Conservation (phyloP, 2,113 vertebrate genomes). For the Tachycineta bicolor region DNA sequence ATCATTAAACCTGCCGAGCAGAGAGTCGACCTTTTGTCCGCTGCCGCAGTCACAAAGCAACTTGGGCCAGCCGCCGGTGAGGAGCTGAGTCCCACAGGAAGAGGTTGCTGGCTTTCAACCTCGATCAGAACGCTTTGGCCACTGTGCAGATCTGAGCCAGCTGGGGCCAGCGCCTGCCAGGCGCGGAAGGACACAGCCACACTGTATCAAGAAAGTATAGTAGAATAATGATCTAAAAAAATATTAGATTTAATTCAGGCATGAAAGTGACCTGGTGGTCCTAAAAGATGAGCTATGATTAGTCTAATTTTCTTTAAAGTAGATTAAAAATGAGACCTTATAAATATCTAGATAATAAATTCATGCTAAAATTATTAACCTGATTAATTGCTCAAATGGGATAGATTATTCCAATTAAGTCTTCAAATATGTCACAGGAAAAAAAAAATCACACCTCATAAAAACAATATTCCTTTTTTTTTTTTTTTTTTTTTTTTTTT, state of each 20-base stretch:
- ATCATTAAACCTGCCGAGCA: no score
- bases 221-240: not conserved
- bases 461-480: not conserved
- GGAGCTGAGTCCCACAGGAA: no score
- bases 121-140: no score
- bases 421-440: not conserved
- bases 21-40: no score
- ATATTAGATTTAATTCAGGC: not conserved
- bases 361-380: slow-evolving; percentile 28
- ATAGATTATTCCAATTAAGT: not conserved
- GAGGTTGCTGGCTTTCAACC: no score
- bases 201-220: not conserved
- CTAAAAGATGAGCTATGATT: slow-evolving; percentile 1
- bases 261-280: slow-evolving; percentile 12
- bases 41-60: no score
- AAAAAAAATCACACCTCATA: not conserved
- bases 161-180: no score
- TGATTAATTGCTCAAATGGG: slow-evolving; percentile 10
- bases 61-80: no score
- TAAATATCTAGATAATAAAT: slow-evolving; percentile 21
- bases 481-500: not conserved
- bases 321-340: not conserved
- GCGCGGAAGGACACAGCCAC: no score
- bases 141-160: no score
- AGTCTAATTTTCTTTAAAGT: slow-evolving; percentile 15